A percentile compares a stretch with the other conserved stretches of the same genome.
These are phyloP conservation scores for Biston betularia DNA, from an alignment of 2,888 invertebrate species.

Conservation along the genomic window DNA sequence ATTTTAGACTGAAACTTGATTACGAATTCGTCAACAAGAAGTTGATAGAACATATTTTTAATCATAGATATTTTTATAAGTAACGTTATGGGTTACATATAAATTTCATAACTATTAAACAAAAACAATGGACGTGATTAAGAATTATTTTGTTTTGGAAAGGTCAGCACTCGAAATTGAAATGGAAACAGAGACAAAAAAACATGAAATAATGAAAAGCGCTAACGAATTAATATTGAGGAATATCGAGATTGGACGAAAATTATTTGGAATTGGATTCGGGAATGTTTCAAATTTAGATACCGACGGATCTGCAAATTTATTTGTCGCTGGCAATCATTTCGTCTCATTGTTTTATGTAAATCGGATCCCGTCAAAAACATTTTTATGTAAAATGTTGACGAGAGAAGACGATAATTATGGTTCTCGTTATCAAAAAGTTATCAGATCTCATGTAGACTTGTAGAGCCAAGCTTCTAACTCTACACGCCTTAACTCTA, in stretches of 20 bases:
- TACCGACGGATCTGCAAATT: conserved; percentile 14
- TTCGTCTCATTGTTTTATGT: conserved; percentile 24
- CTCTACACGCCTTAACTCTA: too few relatives aligned
- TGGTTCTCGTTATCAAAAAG: too few relatives aligned
- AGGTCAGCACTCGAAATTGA: conserved; percentile 26
- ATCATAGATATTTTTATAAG: too few relatives aligned
- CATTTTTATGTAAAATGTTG: too few relatives aligned
- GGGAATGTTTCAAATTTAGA: conserved; percentile 21
- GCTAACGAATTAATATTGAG: conserved; percentile 30
- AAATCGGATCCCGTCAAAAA: conserved; percentile 2
- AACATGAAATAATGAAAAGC: conserved; percentile 31
- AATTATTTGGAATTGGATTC: conserved; percentile 32
- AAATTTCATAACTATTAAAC: conserved; percentile 14
- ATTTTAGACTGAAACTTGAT: too few relatives aligned
- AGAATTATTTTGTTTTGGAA: conserved; percentile 22
- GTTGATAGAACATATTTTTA: too few relatives aligned
- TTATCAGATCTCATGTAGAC: too few relatives aligned
- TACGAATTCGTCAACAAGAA: too few relatives aligned
- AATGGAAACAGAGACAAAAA: conserved; percentile 29
- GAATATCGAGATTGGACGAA: conserved; percentile 25
- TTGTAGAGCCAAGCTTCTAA: too few relatives aligned
- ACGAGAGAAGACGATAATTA: too few relatives aligned
- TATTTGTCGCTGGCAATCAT: conserved; percentile 21
- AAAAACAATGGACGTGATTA: conserved; percentile 14
- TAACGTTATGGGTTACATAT: too few relatives aligned